Evolutionary conservation across 1,140 invertebrate genomes (phyloP), one percentile per base, ranked within the genome.

Genomic region (Zaprionus ornatus): DNA sequence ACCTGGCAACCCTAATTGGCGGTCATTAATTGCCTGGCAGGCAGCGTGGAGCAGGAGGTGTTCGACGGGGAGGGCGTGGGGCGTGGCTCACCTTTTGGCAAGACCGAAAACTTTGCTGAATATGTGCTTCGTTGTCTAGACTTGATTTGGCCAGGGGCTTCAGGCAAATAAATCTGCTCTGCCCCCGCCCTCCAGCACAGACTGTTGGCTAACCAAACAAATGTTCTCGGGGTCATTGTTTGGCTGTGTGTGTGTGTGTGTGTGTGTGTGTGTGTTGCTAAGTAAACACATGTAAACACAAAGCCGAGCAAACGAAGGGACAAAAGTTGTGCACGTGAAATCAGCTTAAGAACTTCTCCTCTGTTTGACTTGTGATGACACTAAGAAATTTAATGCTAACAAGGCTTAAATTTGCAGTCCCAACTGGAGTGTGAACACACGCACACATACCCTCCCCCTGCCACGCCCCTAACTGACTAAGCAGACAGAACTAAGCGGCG

Each of bases 91-190:
- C 62, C 45, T 37, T 55, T 35, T 35, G 19, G 40, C 37, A 19
- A 40, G 13, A 32, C 56, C 48, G 29, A 17, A 64, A 73, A 50
- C 56, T 72, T 40, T 66, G 56, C 56, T 79, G 73, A 82, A 77
- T 83, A 77, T 80, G 80, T 87, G 83, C 77, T 74, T 45, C 57
- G 59, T 70, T 76, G 84, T 88, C 84, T 88, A 88, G 84, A 90
- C 85, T 72, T 68, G 84, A 73, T 79, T 88, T 88, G 54, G 78
- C 80, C 81, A 42, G 37, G 52, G 66, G 78, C 73, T 70, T 62
- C 71, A 54, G 61, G 63, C 73, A 87, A 88, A 88, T 88, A 87
- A 87, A 86, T 88, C 77, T 80, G 83, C 9, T 32, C 9, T 9
- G 29, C 9, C 29, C 29, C 29, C n/a, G n/a, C 9, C 54, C 42